Base-by-base conservation (phyloP, 2,797 vertebrate genomes). In the Paedocypris micromegethes region DNA sequence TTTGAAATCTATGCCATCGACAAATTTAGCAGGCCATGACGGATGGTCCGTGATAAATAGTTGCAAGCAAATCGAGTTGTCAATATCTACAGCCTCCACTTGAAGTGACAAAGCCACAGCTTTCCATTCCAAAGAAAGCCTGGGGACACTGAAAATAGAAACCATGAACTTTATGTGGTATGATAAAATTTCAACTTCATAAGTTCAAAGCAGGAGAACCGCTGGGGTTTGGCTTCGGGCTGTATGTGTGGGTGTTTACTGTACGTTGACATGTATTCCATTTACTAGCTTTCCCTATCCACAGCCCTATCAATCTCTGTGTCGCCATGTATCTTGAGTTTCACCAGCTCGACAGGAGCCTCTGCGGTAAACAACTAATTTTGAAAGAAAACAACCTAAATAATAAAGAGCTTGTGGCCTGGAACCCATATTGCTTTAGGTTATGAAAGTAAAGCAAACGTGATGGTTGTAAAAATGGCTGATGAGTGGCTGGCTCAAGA, bases 361-460 rank as follows among this genome's bases (percentile, higher is more conserved):
- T 74, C 72, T 43, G 45, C 50, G 69, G 63, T 74, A 72, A 79
- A 74, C 72, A 70, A 77, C 66, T 72, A 74, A 52, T 62, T 44
- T 39, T 50, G 45, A 57, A 68, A 44, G 53, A 64, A 50, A 45
- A 56, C 56, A 37, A 23, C 23, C 71, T 73, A 69, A 72, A 77
- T 75, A 77, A 75, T 73, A 48, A 70, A 73, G 8, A 58, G 68
- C 45, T 67, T 64, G 47, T 59, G 40, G n/a, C 9, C 53, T 51
- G 64, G 43, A 64, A 64, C 57, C 66, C 69, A 66, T 45, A 40
- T 72, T 73, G 70, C 63, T 49, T 52, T 9, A 49, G 46, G 58
- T 75, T 58, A 69, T 58, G 53, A 58, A 48, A 54, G 41, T 52
- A 66, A 60, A 60, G 50, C 47, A 39, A 49, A 52, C 23, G 59